Evolutionary conservation across 2,797 vertebrate species (phyloP), one percentile per base, ranked within the genome.

Genomic region (Tinamus major): DNA sequence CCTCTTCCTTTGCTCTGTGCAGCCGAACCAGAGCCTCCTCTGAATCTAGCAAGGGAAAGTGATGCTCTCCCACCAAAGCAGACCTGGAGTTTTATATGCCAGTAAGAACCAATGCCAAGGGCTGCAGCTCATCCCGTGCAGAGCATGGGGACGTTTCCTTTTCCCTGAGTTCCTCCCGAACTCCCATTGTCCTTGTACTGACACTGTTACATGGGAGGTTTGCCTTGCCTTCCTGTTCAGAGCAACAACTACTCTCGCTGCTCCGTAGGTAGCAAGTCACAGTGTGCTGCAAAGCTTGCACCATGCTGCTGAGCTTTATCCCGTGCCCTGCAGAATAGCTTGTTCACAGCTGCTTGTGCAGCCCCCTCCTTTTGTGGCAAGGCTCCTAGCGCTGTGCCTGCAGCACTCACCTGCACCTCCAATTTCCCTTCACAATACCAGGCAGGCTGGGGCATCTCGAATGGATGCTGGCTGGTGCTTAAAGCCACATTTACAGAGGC

Each of bases 391-490:
- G 59, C 65, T 48, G 55, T 70, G 59, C 90, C 81, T 84, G 4
- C 77, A 58, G 92, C 81, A 12, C 89, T 93, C 82, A 91, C 94
- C 86, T 79, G 19, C 78, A 4, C 2, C 5, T 70, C 59, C 71
- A n/a, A 64, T 91, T 89, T 83, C 87, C 37, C 74, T 90, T 44
- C 81, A 19, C 75, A 2, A 3, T 39, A 88, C 44, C 74, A 85
- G 55, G 72, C 87, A 85, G 90, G 65, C 84, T 90, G 27, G 62
- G 61, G 85, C 58, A 63, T 26, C 94, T 79, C 41, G 29, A 94
- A 83, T 86, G 94, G 94, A 92, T 59, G 79, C 80, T 65, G 18
- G 12, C 8, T 64, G 82, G 80, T 79, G 78, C 79, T 96, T 94
- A 94, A 92, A 94, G 48, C 56, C 6, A 0, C 59, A 79, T 96